Percentiles rank a stretch among this genome's conserved stretches.
Evolutionary conservation across 2,888 invertebrate genomes (phyloP).

Genomic region (Brachylomia viminalis): DNA sequence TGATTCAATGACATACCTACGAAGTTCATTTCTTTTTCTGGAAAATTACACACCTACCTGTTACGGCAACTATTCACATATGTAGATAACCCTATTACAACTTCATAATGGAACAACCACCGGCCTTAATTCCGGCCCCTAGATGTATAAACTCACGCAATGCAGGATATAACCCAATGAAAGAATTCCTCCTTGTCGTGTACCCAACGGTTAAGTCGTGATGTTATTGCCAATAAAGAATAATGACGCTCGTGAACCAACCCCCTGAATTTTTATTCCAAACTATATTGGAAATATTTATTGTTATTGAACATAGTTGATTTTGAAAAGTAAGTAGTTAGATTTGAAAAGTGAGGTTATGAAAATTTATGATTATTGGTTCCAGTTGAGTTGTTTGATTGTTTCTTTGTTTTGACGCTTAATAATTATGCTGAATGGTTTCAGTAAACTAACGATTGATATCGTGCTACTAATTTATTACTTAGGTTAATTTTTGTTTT

Average conservation of each 20-base stretch:
- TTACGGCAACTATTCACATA: conserved; percentile 13
- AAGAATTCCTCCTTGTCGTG: conserved; percentile 55
- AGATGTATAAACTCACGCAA: conserved; percentile 75
- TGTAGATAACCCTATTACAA: conserved; percentile 36
- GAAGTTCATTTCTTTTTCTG: not conserved
- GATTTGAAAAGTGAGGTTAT: conserved; percentile 36
- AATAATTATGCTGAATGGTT: not conserved
- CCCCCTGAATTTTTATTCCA: conserved; percentile 29
- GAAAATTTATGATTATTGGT: conserved; percentile 35
- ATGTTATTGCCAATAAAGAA: conserved; percentile 50
- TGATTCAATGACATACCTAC: no score
- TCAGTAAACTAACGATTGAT: not conserved
- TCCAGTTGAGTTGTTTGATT: conserved; percentile 21
- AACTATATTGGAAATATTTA: conserved; percentile 34
- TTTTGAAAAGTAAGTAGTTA: conserved; percentile 29
- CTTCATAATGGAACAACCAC: conserved; percentile 20
- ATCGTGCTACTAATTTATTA: not conserved
- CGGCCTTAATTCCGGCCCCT: conserved; percentile 53
- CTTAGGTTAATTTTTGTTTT: not conserved
- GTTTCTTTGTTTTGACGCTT: conserved; percentile 10
- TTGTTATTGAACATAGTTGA: conserved; percentile 27
- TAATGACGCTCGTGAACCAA: conserved; percentile 39
- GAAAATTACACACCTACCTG: no score
- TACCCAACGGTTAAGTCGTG: conserved; percentile 24
- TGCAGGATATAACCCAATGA: conserved; percentile 50